Base-by-base conservation (phyloP, 2,113 vertebrate genomes). In the Xyrauchen texanus region DNA sequence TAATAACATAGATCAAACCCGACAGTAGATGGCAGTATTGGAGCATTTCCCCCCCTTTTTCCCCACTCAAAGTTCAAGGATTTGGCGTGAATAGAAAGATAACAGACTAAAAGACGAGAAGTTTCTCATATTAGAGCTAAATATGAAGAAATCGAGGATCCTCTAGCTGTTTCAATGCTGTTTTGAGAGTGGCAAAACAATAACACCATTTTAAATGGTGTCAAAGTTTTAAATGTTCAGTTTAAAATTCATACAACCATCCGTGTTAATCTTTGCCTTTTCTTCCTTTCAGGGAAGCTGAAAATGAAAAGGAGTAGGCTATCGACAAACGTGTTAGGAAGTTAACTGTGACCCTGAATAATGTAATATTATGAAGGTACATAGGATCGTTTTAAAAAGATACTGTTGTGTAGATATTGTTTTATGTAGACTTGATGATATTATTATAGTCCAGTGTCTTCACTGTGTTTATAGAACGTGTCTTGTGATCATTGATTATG, bases 1-100 rank as follows among this genome's bases (percentile, higher is more conserved):
- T 4, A 15, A 6, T 8, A 53, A 6, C n/a, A n/a, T n/a, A n/a
- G n/a, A n/a, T n/a, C n/a, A n/a, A n/a, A n/a, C n/a, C n/a, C n/a
- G n/a, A 11, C 79, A 69, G 34, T 49, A 81, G 83, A 77, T 79
- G 79, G 76, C 83, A 79, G 79, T 79, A 62, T 78, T 81, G 79
- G 4, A 69, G 21, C 76, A 71, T 58, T 7, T 49, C 34, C 10
- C 6, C 5, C n/a, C 51, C 8, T 9, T 45, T 71, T 58, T 55
- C n/a, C 3, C 1, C 7, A 15, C 2, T 16, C 0, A 51, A 51
- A 51, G 21, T 8, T n/a, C 45, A 57, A 57, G 53, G 13, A n/a
- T 57, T 57, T 57, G 4, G 0, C 2, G 5, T 3, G 5, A 49
- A 8, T 49, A 49, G 6, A 49, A 7, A 49, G 8, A 49, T 7